Evolutionary conservation across 2,797 vertebrate species (phyloP).

Genomic region (Aldrovandia affinis): DNA sequence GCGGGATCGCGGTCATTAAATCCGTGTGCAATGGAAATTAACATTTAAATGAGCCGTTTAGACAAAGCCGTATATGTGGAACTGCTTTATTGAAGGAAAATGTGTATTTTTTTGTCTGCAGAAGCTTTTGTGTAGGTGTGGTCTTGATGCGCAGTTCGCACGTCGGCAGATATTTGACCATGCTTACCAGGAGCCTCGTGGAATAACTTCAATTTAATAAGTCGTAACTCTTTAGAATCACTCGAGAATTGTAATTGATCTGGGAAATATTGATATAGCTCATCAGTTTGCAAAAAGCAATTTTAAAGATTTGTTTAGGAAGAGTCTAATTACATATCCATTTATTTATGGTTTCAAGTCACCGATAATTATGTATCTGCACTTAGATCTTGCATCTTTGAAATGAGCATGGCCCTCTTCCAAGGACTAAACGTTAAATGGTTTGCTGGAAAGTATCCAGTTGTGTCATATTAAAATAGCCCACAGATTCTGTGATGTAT

Average conservation of each 20-base stretch:
- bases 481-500: constrained; percentile 13
- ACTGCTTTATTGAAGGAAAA: not conserved
- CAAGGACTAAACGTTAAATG: constrained; percentile 36
- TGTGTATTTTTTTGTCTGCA: not conserved
- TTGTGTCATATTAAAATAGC: constrained; percentile 9
- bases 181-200: constrained; percentile 3
- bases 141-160: not conserved
- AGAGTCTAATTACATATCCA: constrained; percentile 66
- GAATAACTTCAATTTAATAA: constrained; percentile 3
- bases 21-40: not conserved
- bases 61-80: not conserved
- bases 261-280: not conserved
- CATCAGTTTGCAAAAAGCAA: constrained; percentile 50
- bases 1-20: not conserved
- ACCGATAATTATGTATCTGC: constrained; percentile 53
- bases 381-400: constrained; percentile 44
- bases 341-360: constrained; percentile 57
- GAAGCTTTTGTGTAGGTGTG: not conserved
- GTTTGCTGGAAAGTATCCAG: constrained; percentile 21
- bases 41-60: not conserved
- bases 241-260: not conserved
- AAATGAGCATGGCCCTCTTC: constrained; percentile 27
- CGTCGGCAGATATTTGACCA: not conserved
- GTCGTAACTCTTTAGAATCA: not conserved
- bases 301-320: constrained; percentile 27